Percentiles rank a stretch among this genome's conserved stretches.
Conservation (phyloP, 2,888 invertebrate species). For the Mythimna albipuncta region DNA sequence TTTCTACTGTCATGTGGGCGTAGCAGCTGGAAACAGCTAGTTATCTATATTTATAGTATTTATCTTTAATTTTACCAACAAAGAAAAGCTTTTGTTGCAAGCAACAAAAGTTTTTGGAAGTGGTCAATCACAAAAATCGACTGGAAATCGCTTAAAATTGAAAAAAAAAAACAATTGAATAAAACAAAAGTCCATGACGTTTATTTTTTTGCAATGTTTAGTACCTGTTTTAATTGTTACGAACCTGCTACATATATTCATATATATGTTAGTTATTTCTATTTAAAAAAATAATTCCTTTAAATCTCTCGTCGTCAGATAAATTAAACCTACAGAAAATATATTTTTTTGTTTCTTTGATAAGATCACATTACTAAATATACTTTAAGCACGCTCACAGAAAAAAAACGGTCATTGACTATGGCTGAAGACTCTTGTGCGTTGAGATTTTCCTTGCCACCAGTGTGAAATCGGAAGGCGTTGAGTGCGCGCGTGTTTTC, state of each 20-base stretch:
- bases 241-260: not conserved
- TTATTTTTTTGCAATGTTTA: slow-evolving; percentile 1
- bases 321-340: not conserved
- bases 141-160: not conserved
- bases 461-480: slow-evolving; percentile 53
- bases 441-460: slow-evolving; percentile 47
- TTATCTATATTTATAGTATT: too few species aligned
- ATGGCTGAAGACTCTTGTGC: slow-evolving; percentile 35
- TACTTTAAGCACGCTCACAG: slow-evolving; percentile 14
- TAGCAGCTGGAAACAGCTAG: too few species aligned
- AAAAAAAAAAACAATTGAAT: slow-evolving; percentile 2
- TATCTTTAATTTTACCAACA: too few species aligned
- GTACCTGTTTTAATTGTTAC: not conserved
- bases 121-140: not conserved
- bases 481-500: slow-evolving; percentile 37
- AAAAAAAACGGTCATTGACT: slow-evolving; percentile 49
- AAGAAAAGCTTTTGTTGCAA: not conserved
- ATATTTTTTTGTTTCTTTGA: slow-evolving; percentile 4
- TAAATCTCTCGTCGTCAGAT: slow-evolving; percentile 10
- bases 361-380: slow-evolving; percentile 30
- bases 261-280: too few species aligned
- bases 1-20: too few species aligned
- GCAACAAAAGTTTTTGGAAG: not conserved
- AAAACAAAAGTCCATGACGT: not conserved
- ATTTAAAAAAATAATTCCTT: not conserved